Percentiles rank a stretch among this genome's conserved stretches.
Evolutionary conservation across 2,113 vertebrate genomes (phyloP).

Genomic region (Okapia johnstoni): DNA sequence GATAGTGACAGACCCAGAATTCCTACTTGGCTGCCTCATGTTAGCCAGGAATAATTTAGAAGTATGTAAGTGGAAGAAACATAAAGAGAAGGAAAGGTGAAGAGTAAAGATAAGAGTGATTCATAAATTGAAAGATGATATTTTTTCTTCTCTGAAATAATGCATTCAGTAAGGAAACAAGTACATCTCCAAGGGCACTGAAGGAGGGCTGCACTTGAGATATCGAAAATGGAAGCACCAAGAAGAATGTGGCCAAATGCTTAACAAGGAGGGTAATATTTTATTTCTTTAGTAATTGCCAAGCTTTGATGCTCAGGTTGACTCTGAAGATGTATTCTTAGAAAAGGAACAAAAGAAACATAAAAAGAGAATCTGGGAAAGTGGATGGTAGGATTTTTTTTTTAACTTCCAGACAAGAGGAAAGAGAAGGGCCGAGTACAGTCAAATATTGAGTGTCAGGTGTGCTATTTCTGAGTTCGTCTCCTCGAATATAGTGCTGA

Average conservation of each 20-base stretch:
- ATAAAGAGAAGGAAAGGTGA: constrained; percentile 79
- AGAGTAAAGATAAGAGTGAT: constrained; percentile 78
- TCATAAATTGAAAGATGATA: constrained; percentile 77
- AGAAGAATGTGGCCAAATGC: constrained; percentile 70
- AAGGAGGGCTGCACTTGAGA: constrained; percentile 59
- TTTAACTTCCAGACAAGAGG: not conserved
- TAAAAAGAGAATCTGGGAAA: constrained; percentile 72
- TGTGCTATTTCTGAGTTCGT: not conserved
- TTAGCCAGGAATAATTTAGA: constrained; percentile 76
- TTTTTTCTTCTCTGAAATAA: constrained; percentile 76
- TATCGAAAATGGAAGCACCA: constrained; percentile 66
- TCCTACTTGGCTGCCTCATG: constrained; percentile 39
- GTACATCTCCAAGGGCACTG: constrained; percentile 74
- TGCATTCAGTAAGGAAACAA: constrained; percentile 69
- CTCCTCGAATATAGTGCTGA: not conserved
- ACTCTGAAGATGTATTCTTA: constrained; percentile 73
- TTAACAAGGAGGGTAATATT: constrained; percentile 66
- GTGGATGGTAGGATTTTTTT: constrained; percentile 27
- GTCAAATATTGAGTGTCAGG: not conserved
- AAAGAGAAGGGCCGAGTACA: constrained; percentile 47
- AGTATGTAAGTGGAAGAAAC: constrained; percentile 59
- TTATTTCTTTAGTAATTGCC: constrained; percentile 75
- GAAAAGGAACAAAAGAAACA: constrained; percentile 73
- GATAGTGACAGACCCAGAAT: constrained; percentile 52
- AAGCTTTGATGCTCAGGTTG: constrained; percentile 66